Base-by-base conservation (phyloP, 37 sponge, comb jelly and placozoan genomes). In the Cladorhizidae sp. region DNA sequence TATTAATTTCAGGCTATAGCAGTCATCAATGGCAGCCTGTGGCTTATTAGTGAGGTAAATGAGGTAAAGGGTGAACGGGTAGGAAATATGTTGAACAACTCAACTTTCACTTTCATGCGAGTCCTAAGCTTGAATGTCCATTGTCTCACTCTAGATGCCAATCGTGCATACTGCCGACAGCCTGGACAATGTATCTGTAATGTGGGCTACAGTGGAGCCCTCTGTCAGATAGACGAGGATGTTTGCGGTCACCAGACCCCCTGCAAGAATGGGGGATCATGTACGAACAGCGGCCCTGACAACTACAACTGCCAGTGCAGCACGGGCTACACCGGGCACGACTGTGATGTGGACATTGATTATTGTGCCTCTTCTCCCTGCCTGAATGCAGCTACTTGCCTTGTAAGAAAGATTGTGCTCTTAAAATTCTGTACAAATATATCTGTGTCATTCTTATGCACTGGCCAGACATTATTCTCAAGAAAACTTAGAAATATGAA, bases 221-320 rank as follows among this genome's bases (percentile, higher is more conserved):
- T 70, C 61, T 87, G 87, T 38, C 45, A 75, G 17, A 68, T 68
- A 33, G 81, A 81, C 37, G n/a, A 61, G 56, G 88, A 88, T 57
- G 82, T 88, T 20, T 88, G 87, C 75, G 77, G 82, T 1, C 82
- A 87, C 32, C 70, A 69, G 35, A 15, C 57, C 0, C 88, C 88
- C n/a, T 91, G 92, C 82, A 52, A 39, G 51, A 82, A 75, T 71
- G 82, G 58, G 17, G 86, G 77, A 18, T 72, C 43, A 8, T 85
- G 84, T 55, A 40, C 38, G 18, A 81, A 85, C 56, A 33, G 0
- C 28, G 89, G 77, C 1, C 64, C 82, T 0, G 73, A 77, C 33
- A 35, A 0, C 41, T 79, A 83, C 80, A 23, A 1, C 35, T 91
- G 87, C 42, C 7, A 29, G 37, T 91, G 92, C 52, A 67, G 80